phyloP scores from a whole-genome alignment of 1,140 invertebrate genomes.

The Leptestheria dahalacensis region DNA sequence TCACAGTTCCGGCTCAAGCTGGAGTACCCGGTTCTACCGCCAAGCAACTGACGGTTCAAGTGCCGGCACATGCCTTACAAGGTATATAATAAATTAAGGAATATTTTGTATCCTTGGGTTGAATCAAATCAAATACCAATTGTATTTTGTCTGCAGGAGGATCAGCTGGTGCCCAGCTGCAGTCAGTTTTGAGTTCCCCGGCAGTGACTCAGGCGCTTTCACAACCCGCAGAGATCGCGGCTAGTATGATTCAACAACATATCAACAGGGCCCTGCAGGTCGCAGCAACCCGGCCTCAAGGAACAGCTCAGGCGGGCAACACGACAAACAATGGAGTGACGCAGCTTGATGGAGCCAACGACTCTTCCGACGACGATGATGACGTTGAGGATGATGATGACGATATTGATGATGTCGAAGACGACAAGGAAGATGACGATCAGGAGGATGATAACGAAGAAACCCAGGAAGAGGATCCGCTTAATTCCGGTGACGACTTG shows the following conservation, averaged over 20 bases:
- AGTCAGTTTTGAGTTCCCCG: constrained; percentile 56
- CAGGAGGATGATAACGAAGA: constrained; percentile 56
- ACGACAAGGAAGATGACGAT: constrained; percentile 37
- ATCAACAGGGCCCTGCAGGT: constrained; percentile 56
- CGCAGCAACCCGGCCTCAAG: background rate
- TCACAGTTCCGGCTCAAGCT: constrained; percentile 51
- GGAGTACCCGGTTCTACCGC: constrained; percentile 42
- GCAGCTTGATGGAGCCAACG: constrained; percentile 30
- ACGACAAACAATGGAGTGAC: constrained; percentile 22
- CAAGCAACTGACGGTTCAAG: constrained; percentile 60
- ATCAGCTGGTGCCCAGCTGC: constrained; percentile 37
- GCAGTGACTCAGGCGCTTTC: constrained; percentile 72
- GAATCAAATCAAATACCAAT: background rate
- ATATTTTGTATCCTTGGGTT: background rate
- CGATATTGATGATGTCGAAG: constrained; percentile 57
- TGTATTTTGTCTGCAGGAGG: constrained; percentile 6
- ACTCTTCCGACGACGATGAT: constrained; percentile 40
- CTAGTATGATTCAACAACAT: constrained; percentile 64
- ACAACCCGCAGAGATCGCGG: constrained; percentile 56
- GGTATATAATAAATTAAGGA: constrained; percentile 27
- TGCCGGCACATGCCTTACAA: constrained; percentile 63
- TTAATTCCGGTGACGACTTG: constrained; percentile 92
- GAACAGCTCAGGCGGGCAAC: no score
- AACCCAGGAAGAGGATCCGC: constrained; percentile 60
- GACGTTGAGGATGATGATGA: constrained; percentile 59